Percentiles rank a stretch among this genome's conserved stretches.
Evolutionary conservation across 2,113 vertebrate species (phyloP).

Genomic region (Eleginops maclovinus): DNA sequence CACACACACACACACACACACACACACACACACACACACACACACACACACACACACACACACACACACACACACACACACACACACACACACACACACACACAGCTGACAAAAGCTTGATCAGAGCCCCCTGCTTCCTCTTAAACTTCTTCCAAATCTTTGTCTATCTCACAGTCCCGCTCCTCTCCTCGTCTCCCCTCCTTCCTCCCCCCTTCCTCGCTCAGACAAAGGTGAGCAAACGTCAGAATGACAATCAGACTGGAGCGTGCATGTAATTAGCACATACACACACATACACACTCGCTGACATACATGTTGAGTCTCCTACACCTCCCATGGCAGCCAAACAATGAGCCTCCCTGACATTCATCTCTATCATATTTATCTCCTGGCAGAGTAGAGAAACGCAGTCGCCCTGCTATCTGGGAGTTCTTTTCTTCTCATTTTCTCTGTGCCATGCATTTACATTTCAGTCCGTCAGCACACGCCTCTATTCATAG

Average conservation of each 20-base stretch:
- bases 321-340: conserved; percentile 57
- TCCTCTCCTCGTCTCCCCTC: conserved; percentile 38
- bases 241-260: conserved; percentile 67
- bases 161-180: conserved; percentile 44
- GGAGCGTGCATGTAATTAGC: conserved; percentile 68
- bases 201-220: conserved; percentile 13
- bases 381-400: conserved; percentile 70
- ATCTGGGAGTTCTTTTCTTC: conserved; percentile 55
- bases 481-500: conserved; percentile 25
- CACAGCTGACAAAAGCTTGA: conserved; percentile 59
- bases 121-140: conserved; percentile 59
- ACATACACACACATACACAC: conserved; percentile 22
- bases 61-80: conserved; percentile 19
- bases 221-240: conserved; percentile 77
- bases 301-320: conserved; percentile 58
- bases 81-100: conserved; percentile 26
- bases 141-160: conserved; percentile 64
- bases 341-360: conserved; percentile 72
- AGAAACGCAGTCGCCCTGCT: conserved; percentile 25
- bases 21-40: conserved; percentile 16
- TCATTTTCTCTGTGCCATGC: conserved; percentile 31
- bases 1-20: conserved; percentile 14
- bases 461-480: conserved; percentile 69
- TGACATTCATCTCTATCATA: conserved; percentile 72
- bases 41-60: conserved; percentile 14